A percentile compares a stretch with the other conserved stretches of the same genome.
These are phyloP conservation scores for Hypolimnas misippus DNA, from an alignment of 2,888 invertebrate species.

Conservation along the genomic window DNA sequence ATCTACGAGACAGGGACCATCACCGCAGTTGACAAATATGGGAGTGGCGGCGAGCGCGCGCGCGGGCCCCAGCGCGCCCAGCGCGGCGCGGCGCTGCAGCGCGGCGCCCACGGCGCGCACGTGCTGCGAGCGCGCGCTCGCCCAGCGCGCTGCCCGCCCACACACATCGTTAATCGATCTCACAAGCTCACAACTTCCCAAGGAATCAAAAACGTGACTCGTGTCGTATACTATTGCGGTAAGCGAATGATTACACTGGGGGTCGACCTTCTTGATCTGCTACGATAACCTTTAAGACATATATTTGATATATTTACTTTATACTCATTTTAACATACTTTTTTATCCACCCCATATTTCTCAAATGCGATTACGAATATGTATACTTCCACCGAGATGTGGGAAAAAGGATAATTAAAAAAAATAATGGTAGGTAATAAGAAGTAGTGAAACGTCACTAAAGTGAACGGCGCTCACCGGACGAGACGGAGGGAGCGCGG, in stretches of 20 bases:
- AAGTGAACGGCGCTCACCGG: too few species aligned
- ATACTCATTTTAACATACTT: too few species aligned
- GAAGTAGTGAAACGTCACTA: neutral
- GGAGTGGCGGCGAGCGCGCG: conserved; percentile 33
- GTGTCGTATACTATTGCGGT: too few species aligned
- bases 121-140: conserved; percentile 46
- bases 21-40: conserved; percentile 57
- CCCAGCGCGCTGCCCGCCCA: conserved; percentile 42
- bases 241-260: too few species aligned
- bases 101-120: conserved; percentile 47
- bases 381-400: neutral
- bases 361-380: conserved; percentile 52
- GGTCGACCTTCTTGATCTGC: too few species aligned
- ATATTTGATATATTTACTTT: too few species aligned
- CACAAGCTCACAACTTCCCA: too few species aligned
- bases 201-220: too few species aligned
- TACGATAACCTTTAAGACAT: too few species aligned
- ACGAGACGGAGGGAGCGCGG: conserved; percentile 56
- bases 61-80: conserved; percentile 26
- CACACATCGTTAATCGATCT: neutral
- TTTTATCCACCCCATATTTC: conserved; percentile 39
- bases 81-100: conserved; percentile 45
- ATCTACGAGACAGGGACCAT: conserved; percentile 30
- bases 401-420: neutral
- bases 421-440: neutral